Base-by-base conservation (phyloP, 2,888 invertebrate genomes). In the Rhabditophanes sp. region DNA sequence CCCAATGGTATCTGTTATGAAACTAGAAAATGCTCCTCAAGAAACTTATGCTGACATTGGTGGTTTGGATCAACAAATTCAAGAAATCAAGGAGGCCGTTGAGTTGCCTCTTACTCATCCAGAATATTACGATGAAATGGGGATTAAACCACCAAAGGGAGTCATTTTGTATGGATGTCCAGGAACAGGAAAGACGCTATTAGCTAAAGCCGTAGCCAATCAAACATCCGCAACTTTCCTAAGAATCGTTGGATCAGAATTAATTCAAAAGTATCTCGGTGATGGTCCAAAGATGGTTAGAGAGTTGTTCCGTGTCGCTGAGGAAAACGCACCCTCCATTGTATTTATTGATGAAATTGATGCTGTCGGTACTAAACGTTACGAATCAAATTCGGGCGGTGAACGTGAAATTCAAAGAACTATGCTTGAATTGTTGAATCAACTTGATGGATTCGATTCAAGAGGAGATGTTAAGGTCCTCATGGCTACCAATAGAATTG, bases 1-100 rank as follows among this genome's bases (percentile, higher is more conserved):
- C 70, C 96, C 96, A 3, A 96, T 96, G 93, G 96, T 99, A 2
- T 93, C 90, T 8, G 96, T 99, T 1, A 99, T 96, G 96, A 99
- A 96, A 68, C 70, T 96, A 27, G 96, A 99, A 66, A 99, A 99
- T 65, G 96, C 96, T 6, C 96, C 96, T 1, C 90, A 54, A 43
- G 96, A 96, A 70, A 96, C 93, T 0, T 96, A 96, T 66, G 93
- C 93, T 9, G 96, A 63, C 30, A 59, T 63, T n/a, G 62, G 62
- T 30, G 62, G 62, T 4, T 48, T 62, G 22, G 62, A 62, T 88
- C 69, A 93, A 21, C 96, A 96, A 70, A 96, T 96, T 65, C 93
- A 85, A 82, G 62, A 87, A 69, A 87, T 87, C 41, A 87, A 87
- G 69, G 96, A 96, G 72, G 88, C 90, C 26, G 96, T 99, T 6